Evolutionary conservation across 2,888 invertebrate species (phyloP).

Genomic region (Diabrotica balteata): DNA sequence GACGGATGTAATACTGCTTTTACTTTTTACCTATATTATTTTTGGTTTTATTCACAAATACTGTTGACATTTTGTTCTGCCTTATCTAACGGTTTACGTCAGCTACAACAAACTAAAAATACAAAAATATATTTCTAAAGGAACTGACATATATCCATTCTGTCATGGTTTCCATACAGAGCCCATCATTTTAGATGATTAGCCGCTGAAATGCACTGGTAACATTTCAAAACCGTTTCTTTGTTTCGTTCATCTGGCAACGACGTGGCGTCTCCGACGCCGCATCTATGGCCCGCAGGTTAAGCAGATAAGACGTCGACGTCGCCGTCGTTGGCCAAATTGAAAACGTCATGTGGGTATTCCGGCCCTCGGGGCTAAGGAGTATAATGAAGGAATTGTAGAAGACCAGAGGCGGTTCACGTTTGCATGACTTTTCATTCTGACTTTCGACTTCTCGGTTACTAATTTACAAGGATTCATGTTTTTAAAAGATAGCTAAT

Average conservation of each 20-base stretch:
- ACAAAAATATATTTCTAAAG: too few relatives aligned
- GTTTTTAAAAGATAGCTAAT: not conserved
- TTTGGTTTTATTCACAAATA: too few relatives aligned
- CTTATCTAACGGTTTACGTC: too few relatives aligned
- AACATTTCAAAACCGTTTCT: conserved; percentile 9
- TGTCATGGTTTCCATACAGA: too few relatives aligned
- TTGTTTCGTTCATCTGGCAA: conserved; percentile 12
- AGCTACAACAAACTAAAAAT: too few relatives aligned
- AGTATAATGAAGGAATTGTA: conserved; percentile 38
- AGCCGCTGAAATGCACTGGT: conserved; percentile 2
- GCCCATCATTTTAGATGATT: not conserved
- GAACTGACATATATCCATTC: too few relatives aligned
- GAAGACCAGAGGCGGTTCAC: conserved; percentile 16
- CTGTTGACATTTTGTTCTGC: too few relatives aligned
- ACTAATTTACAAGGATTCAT: not conserved
- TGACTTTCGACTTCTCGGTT: not conserved
- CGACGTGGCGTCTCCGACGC: conserved; percentile 3
- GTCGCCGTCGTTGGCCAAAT: conserved; percentile 29
- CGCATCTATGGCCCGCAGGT: conserved; percentile 21
- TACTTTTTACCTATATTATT: too few relatives aligned
- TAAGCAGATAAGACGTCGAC: conserved; percentile 36
- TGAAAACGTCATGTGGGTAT: conserved; percentile 40
- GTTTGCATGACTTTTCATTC: conserved; percentile 11
- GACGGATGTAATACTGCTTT: too few relatives aligned
- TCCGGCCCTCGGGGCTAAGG: conserved; percentile 29